These are phyloP conservation scores for Ormyrus labotus DNA, from an alignment of 2,888 invertebrate genomes.

Conservation along the genomic window DNA sequence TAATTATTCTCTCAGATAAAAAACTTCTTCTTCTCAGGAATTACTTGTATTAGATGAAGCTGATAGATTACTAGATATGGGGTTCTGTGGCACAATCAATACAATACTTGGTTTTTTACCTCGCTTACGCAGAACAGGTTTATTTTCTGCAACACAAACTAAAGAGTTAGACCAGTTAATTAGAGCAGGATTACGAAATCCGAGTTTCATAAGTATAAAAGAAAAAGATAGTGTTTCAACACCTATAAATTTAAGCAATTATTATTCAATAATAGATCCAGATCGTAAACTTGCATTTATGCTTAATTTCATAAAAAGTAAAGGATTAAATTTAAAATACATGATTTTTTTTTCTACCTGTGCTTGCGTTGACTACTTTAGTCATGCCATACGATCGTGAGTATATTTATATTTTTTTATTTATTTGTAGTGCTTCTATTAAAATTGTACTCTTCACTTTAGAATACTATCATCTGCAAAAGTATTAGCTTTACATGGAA, in stretches of 20 bases:
- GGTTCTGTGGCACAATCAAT: slow-evolving; percentile 90
- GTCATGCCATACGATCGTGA: slow-evolving; percentile 71
- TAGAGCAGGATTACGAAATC: slow-evolving; percentile 95
- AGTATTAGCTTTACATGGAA: slow-evolving; percentile 92
- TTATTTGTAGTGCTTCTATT: not conserved
- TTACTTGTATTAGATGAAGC: slow-evolving; percentile 97
- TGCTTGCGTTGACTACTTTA: slow-evolving; percentile 94
- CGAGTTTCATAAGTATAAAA: slow-evolving; percentile 91
- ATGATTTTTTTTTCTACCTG: slow-evolving; percentile 96
- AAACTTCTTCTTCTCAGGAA: slow-evolving; percentile 79
- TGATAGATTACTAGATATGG: slow-evolving; percentile 94
- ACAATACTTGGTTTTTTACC: slow-evolving; percentile 94
- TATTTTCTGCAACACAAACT: slow-evolving; percentile 99
- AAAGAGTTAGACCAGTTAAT: slow-evolving; percentile 94
- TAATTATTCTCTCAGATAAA: not conserved
- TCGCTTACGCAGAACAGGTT: slow-evolving; percentile 93
- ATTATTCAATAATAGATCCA: slow-evolving; percentile 86
- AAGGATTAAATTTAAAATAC: slow-evolving; percentile 80
- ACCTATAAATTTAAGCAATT: slow-evolving; percentile 85
- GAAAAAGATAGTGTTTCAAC: slow-evolving; percentile 89
- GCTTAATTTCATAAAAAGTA: slow-evolving; percentile 85
- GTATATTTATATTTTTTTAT: slow-evolving; percentile 54
- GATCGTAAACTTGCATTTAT: slow-evolving; percentile 89
- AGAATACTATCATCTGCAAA: slow-evolving; percentile 75
- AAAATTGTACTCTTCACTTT: slow-evolving; percentile 44